phyloP scores from a whole-genome alignment of 2,888 invertebrate genomes.

The Ormyrus labotus region DNA sequence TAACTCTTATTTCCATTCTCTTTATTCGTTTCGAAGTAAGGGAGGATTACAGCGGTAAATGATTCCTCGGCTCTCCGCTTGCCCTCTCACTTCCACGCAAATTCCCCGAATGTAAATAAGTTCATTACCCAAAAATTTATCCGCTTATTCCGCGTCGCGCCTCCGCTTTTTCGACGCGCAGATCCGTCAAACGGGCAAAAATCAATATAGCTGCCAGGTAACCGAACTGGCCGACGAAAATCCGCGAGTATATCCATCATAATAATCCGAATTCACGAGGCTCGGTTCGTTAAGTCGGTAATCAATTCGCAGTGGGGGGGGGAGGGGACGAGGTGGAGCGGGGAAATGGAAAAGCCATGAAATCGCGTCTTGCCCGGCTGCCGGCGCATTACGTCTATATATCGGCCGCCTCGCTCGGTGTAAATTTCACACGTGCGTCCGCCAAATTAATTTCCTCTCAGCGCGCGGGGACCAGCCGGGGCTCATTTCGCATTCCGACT shows the following conservation, averaged over 20 bases:
- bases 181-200: too few species aligned
- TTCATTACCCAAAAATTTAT: neutral
- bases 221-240: neutral
- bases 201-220: too few species aligned
- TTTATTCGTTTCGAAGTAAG: conserved; percentile 21
- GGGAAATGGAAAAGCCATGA: conserved; percentile 22
- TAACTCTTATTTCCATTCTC: conserved; percentile 44
- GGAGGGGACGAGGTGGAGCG: neutral
- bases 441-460: conserved; percentile 66
- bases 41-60: conserved; percentile 22
- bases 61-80: conserved; percentile 19
- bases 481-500: conserved; percentile 65
- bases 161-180: too few species aligned
- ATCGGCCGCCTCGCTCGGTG: conserved; percentile 10
- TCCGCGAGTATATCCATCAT: neutral
- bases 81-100: neutral
- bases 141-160: too few species aligned
- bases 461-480: conserved; percentile 24
- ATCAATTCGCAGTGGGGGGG: conserved; percentile 3
- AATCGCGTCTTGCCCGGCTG: neutral
- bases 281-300: conserved; percentile 32
- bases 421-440: conserved; percentile 57
- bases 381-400: neutral
- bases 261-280: conserved; percentile 12
- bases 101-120: neutral